Percentiles rank a stretch among this genome's conserved stretches.
Conservation (phyloP, 2,797 vertebrate species). For the Pteropus rufus region DNA sequence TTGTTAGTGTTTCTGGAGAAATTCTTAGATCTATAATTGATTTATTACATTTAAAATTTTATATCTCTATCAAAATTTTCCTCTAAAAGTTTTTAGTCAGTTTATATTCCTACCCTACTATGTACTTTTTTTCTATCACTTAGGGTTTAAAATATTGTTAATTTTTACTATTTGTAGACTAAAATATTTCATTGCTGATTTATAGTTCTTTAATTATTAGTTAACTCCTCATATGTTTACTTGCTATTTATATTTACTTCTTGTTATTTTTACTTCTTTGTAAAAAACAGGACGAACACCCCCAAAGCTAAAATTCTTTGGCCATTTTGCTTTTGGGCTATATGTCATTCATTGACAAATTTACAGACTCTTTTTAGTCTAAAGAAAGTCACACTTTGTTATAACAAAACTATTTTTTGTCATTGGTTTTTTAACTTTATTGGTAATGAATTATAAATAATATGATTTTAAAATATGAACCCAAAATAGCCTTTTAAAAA, state of each 20-base stretch:
- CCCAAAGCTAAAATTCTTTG: background rate
- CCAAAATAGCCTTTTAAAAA: background rate
- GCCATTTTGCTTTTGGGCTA: background rate
- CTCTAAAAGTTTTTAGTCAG: background rate
- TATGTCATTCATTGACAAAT: background rate
- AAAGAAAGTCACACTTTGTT: background rate
- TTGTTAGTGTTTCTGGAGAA: background rate
- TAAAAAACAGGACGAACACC: background rate
- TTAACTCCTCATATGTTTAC: background rate
- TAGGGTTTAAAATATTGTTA: background rate
- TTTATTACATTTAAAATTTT: background rate
- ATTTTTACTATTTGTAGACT: background rate
- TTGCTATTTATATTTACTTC: background rate
- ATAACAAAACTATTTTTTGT: background rate
- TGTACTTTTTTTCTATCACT: background rate
- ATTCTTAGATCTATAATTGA: background rate
- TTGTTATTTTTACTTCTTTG: background rate
- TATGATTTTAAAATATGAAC: background rate
- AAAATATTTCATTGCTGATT: background rate
- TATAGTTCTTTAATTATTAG: background rate
- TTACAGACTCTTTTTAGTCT: background rate
- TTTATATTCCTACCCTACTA: background rate
- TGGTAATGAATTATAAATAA: background rate
- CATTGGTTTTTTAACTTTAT: background rate
- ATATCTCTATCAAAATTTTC: background rate